phyloP scores from a whole-genome alignment of 2,888 invertebrate species.

The Machimus atricapillus region DNA sequence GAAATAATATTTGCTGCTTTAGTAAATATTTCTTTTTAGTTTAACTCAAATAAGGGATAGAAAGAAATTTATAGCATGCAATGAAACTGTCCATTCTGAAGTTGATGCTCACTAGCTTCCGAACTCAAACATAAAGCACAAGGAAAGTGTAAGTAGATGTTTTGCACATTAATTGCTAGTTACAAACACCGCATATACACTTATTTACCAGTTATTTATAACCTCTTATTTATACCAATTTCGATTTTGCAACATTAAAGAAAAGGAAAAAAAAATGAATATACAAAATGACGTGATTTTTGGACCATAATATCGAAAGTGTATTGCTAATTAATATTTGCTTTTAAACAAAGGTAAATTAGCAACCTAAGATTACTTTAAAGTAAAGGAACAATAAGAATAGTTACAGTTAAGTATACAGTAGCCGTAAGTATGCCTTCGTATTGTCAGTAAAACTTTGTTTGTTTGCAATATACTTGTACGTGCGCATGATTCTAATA shows the following conservation, averaged over 20 bases:
- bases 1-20: not conserved
- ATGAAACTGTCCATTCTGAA: not conserved
- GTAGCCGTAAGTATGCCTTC: constrained; percentile 30
- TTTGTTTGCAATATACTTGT: constrained; percentile 20
- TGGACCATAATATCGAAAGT: constrained; percentile 34
- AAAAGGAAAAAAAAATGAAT: not conserved
- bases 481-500: constrained; percentile 8
- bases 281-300: constrained; percentile 9
- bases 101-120: not conserved
- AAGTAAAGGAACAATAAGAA: constrained; percentile 16
- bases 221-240: not conserved
- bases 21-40: not conserved
- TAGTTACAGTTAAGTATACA: constrained; percentile 9
- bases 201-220: not conserved
- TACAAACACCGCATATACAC: not conserved
- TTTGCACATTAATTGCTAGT: not conserved
- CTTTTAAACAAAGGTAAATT: constrained; percentile 35
- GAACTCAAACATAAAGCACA: not conserved
- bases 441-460: constrained; percentile 1
- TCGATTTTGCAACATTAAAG: not conserved
- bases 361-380: constrained; percentile 26
- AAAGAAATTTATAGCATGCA: not conserved
- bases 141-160: not conserved
- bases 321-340: constrained; percentile 39
- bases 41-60: not conserved